phyloP scores from a whole-genome alignment of 2,888 invertebrate genomes.

The Pediacus dermestoides region DNA sequence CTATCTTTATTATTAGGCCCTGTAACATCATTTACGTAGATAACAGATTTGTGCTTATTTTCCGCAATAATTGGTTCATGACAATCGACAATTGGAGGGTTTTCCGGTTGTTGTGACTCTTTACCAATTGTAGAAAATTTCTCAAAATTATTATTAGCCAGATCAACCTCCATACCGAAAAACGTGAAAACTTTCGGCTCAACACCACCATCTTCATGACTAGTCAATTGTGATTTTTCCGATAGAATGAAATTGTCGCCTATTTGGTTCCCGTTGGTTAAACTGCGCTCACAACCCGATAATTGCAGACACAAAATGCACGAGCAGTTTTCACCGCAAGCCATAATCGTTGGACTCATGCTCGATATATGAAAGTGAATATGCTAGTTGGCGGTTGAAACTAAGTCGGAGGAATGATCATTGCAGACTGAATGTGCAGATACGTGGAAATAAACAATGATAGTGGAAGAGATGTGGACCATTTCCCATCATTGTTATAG shows the following conservation, averaged over 20 bases:
- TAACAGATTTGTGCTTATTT: slow-evolving; percentile 45
- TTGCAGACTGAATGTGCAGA: slow-evolving; percentile 4
- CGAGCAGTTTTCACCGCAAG: slow-evolving; percentile 68
- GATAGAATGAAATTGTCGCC: slow-evolving; percentile 53
- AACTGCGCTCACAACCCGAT: slow-evolving; percentile 57
- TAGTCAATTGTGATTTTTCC: slow-evolving; percentile 51
- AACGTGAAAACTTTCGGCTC: slow-evolving; percentile 52
- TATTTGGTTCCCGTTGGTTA: slow-evolving; percentile 48
- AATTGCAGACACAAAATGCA: slow-evolving; percentile 75
- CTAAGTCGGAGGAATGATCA: too few relatives aligned
- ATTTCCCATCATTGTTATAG: slow-evolving; percentile 47
- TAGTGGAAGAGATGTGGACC: slow-evolving; percentile 31
- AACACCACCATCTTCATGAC: slow-evolving; percentile 38
- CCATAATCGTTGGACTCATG: slow-evolving; percentile 51
- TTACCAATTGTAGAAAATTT: slow-evolving; percentile 46
- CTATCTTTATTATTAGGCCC: slow-evolving; percentile 13
- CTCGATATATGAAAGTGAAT: slow-evolving; percentile 2
- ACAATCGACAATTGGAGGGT: background rate
- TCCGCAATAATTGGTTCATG: slow-evolving; percentile 13
- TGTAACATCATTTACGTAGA: slow-evolving; percentile 43
- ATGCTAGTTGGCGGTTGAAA: too few relatives aligned
- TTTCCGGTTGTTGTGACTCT: slow-evolving; percentile 13
- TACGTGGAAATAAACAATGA: slow-evolving; percentile 4
- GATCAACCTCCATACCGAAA: slow-evolving; percentile 52
- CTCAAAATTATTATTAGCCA: slow-evolving; percentile 47